These are phyloP conservation scores for Yoshiicerus persimilis DNA, from an alignment of 1,140 invertebrate genomes.

Conservation along the genomic window DNA sequence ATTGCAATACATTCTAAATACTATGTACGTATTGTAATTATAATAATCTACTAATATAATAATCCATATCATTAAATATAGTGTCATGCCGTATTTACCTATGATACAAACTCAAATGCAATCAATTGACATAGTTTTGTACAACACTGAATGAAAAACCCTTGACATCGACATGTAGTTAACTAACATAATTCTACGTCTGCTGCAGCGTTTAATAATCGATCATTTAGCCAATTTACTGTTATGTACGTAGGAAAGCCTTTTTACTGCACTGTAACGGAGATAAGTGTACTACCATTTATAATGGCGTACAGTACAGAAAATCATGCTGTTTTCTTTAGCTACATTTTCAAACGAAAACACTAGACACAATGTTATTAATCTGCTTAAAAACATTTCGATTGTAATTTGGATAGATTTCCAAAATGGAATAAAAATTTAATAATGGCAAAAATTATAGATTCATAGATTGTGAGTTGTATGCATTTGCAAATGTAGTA, in stretches of 20 bases:
- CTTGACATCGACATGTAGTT: neutral
- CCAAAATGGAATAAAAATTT: no score
- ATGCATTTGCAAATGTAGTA: no score
- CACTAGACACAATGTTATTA: no score
- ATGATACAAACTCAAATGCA: constrained; percentile 22
- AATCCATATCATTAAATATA: neutral
- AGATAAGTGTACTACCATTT: no score
- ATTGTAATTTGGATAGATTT: no score
- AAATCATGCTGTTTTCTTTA: neutral
- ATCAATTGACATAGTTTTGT: constrained; percentile 39
- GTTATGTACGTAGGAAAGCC: neutral
- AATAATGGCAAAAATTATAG: no score
- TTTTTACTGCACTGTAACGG: neutral
- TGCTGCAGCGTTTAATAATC: neutral
- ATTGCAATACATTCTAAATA: neutral
- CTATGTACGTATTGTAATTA: neutral
- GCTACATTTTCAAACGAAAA: neutral
- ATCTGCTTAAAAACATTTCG: no score
- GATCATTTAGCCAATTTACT: neutral
- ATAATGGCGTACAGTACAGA: neutral
- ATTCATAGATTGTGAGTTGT: no score
- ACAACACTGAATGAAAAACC: constrained; percentile 12
- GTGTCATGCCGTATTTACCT: neutral
- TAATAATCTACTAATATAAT: neutral
- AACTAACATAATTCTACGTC: neutral